Evolutionary conservation across 2,113 vertebrate species (phyloP).

Genomic region (Jacana jacana): DNA sequence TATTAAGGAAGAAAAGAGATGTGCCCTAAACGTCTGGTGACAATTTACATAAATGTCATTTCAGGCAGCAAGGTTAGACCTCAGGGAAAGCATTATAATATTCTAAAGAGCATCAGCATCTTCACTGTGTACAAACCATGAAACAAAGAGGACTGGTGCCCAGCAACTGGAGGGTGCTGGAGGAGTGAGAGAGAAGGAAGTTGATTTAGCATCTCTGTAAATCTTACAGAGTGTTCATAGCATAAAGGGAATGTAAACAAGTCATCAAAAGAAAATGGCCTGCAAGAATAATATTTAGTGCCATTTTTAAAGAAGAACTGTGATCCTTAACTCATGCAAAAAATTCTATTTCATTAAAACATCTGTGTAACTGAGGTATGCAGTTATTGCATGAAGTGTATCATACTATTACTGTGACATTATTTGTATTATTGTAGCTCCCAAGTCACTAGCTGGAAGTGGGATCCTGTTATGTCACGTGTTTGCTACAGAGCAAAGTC

Average conservation of each 20-base stretch:
- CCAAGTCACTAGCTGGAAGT: not conserved
- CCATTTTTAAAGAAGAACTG: not conserved
- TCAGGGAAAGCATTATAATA: constrained; percentile 40
- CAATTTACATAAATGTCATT: constrained; percentile 59
- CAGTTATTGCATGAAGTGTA: not conserved
- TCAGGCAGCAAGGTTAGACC: constrained; percentile 49
- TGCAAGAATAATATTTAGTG: not conserved
- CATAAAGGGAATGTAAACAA: not conserved
- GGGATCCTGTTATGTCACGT: not conserved
- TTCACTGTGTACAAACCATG: not conserved
- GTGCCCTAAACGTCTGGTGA: constrained; percentile 37
- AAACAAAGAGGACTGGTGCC: not conserved
- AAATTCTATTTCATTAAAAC: not conserved
- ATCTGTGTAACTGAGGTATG: not conserved
- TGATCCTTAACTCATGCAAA: not conserved
- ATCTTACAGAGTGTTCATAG: not conserved
- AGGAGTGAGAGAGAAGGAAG: not conserved
- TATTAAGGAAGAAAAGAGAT: constrained; percentile 60
- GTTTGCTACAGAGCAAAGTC: not conserved
- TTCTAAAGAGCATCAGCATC: constrained; percentile 44
- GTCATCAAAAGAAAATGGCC: not conserved
- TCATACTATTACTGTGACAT: not conserved
- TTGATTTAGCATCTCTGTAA: not conserved
- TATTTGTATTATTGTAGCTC: not conserved
- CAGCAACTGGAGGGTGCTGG: not conserved